These are phyloP conservation scores for Catalaphyllia jardinei DNA, from an alignment of 64 coral and sea anemone species.

Conservation along the genomic window DNA sequence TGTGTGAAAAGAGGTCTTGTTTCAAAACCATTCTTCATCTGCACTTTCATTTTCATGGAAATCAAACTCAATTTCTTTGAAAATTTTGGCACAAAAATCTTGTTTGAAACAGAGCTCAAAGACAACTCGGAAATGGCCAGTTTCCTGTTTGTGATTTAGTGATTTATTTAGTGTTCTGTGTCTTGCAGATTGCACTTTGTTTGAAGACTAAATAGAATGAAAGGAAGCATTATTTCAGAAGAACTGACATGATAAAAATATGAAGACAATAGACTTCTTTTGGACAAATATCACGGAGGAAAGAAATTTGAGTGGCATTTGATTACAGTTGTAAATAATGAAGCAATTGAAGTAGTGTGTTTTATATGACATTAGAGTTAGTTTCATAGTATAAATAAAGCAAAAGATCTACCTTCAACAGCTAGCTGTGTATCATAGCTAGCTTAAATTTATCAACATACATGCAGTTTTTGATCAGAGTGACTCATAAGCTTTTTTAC, in stretches of 20 bases:
- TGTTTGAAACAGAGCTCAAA: too few species aligned
- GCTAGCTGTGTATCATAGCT: constrained; percentile 52
- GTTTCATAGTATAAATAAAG: constrained; percentile 22
- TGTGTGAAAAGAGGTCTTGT: too few species aligned
- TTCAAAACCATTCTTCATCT: too few species aligned
- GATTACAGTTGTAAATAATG: constrained; percentile 45
- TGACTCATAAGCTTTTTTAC: too few species aligned
- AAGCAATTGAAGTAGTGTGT: constrained; percentile 30
- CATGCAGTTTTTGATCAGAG: constrained; percentile 5
- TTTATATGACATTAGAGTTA: constrained; percentile 39
- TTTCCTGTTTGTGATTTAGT: not conserved
- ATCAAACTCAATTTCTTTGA: too few species aligned
- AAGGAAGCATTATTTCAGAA: not conserved
- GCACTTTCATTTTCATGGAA: too few species aligned
- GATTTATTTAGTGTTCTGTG: not conserved
- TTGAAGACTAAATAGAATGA: constrained; percentile 21
- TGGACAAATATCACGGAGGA: not conserved
- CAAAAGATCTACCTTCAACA: not conserved
- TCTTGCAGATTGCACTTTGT: constrained; percentile 21
- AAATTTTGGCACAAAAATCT: too few species aligned
- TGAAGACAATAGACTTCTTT: not conserved
- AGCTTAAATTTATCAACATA: constrained; percentile 1
- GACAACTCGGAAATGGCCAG: too few species aligned
- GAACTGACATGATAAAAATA: not conserved
- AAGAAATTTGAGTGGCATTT: not conserved